Conservation (phyloP, 2,797 vertebrate genomes). For the Coregonus ussuriensis region DNA sequence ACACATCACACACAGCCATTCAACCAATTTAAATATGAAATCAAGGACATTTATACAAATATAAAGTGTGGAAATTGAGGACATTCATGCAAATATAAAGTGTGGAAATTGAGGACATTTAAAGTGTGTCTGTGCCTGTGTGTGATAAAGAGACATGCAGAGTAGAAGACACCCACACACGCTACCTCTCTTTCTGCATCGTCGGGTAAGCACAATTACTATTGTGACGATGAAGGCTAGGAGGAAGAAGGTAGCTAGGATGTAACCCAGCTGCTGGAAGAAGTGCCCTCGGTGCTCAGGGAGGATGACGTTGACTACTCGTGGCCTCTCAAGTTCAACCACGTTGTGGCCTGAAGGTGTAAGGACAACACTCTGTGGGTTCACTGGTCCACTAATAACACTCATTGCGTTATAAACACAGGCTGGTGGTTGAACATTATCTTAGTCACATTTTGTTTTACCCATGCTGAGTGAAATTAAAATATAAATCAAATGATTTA, state of each 20-base stretch:
- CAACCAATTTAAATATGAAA: background rate
- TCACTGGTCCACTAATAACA: background rate
- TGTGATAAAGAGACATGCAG: background rate
- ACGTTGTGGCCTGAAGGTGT: conserved; percentile 73
- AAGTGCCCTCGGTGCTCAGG: conserved; percentile 85
- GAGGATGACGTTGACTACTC: conserved; percentile 89
- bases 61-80: background rate
- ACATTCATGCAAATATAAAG: too few species aligned
- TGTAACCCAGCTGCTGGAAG: conserved; percentile 90
- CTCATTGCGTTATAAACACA: too few species aligned
- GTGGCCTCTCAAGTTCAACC: conserved; percentile 68
- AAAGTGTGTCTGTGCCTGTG: too few species aligned
- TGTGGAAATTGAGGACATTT: too few species aligned
- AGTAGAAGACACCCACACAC: conserved; percentile 13
- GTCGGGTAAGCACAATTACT: conserved; percentile 78
- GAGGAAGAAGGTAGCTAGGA: conserved; percentile 87
- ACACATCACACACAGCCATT: conserved; percentile 19
- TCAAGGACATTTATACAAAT: conserved; percentile 3
- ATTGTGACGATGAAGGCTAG: conserved; percentile 83
- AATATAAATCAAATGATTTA: too few species aligned
- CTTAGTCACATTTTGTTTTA: background rate
- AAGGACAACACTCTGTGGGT: conserved; percentile 12
- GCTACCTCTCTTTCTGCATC: conserved; percentile 83
- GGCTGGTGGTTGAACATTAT: background rate
- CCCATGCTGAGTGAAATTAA: background rate